Conservation (phyloP, 2,113 vertebrate species). For the Gymnarchus niloticus region DNA sequence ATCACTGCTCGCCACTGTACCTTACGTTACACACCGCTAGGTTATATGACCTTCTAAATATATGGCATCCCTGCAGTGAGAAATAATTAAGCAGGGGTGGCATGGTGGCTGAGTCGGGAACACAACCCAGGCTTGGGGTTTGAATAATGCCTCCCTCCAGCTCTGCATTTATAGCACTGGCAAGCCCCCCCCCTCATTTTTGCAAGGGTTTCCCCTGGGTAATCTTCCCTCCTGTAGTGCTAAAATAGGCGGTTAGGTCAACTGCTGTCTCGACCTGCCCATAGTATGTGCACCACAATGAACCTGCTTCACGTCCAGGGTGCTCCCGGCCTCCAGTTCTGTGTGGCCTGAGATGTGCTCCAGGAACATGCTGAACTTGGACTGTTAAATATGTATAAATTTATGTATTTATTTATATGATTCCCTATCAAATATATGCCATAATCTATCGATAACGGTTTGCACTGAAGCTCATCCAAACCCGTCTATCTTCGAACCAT, state of each 20-base stretch:
- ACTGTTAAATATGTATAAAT: background rate
- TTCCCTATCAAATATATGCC: too few species aligned
- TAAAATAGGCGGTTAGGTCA: background rate
- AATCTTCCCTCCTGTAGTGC: background rate
- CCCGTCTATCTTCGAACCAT: too few species aligned
- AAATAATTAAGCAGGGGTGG: background rate
- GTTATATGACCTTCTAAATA: background rate
- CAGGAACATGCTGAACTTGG: too few species aligned
- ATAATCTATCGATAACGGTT: background rate
- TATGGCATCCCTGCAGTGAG: background rate
- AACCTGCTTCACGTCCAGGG: background rate
- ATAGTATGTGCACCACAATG: background rate
- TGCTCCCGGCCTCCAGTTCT: background rate
- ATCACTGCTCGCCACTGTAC: background rate
- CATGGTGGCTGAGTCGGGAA: background rate
- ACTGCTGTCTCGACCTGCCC: background rate
- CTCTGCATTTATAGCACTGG: background rate
- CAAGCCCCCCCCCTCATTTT: too few species aligned
- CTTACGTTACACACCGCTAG: background rate
- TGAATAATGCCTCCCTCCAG: background rate
- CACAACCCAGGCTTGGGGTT: background rate
- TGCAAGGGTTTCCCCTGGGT: background rate
- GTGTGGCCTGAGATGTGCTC: background rate
- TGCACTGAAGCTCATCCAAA: background rate
- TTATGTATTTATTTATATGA: background rate